Conservation (phyloP, 2,888 invertebrate genomes). For the Drosophila yooni region DNA sequence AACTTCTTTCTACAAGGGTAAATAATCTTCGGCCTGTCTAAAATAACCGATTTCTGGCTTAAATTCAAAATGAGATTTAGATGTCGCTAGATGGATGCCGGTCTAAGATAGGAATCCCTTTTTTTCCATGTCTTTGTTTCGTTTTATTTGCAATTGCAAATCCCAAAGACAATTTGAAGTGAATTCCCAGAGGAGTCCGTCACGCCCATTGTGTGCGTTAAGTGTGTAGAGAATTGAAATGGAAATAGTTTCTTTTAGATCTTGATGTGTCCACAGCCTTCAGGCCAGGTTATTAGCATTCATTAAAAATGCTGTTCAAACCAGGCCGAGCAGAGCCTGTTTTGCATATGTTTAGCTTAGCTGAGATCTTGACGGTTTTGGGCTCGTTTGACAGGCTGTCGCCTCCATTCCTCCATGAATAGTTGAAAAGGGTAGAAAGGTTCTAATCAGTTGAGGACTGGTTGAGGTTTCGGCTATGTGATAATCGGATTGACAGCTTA, state of each 20-base stretch:
- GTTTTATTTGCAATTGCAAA: background rate
- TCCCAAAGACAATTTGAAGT: conserved; percentile 5
- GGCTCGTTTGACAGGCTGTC: conserved; percentile 70
- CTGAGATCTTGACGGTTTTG: conserved; percentile 29
- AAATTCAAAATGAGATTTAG: background rate
- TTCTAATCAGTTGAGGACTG: conserved; percentile 29
- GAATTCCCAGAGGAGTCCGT: background rate
- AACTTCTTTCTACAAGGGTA: background rate
- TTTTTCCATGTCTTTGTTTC: background rate
- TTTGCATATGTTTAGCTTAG: conserved; percentile 47
- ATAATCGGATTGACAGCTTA: conserved; percentile 58
- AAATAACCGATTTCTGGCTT: background rate
- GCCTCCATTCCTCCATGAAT: conserved; percentile 13
- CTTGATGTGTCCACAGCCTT: conserved; percentile 9
- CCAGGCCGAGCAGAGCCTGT: background rate
- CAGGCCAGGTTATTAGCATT: conserved; percentile 36
- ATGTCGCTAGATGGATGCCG: background rate
- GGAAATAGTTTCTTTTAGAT: conserved; percentile 9
- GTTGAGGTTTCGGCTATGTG: conserved; percentile 22
- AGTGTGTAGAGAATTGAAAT: conserved; percentile 20
- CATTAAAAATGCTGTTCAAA: conserved; percentile 31
- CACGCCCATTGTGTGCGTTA: conserved; percentile 21
- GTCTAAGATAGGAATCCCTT: background rate
- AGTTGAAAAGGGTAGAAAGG: conserved; percentile 66
- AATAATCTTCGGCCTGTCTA: background rate